Evolutionary conservation across 2,888 invertebrate genomes (phyloP).

Genomic region (Caenorhabditis japonica): DNA sequence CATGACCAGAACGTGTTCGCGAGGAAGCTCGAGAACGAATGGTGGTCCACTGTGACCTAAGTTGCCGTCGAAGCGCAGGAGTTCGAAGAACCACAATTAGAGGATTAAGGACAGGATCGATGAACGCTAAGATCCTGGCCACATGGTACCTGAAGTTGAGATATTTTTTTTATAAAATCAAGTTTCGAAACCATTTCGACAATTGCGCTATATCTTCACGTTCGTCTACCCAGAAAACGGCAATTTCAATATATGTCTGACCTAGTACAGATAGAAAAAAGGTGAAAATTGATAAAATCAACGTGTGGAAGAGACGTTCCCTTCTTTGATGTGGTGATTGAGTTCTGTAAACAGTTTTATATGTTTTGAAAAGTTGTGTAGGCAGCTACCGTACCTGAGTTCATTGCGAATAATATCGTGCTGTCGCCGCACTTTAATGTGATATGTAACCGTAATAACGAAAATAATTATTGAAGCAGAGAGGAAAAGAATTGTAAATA

Average conservation of each 20-base stretch:
- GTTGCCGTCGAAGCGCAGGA: constrained; percentile 69
- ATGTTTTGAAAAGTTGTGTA: background rate
- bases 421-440: constrained; percentile 69
- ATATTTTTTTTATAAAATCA: too few relatives aligned
- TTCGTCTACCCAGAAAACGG: constrained; percentile 76
- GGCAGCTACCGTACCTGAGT: constrained; percentile 46
- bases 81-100: constrained; percentile 74
- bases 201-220: constrained; percentile 60
- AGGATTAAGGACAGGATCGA: constrained; percentile 75
- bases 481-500: constrained; percentile 74
- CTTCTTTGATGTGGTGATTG: constrained; percentile 73
- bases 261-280: constrained; percentile 72
- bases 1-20: constrained; percentile 41
- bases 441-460: constrained; percentile 72
- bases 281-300: constrained; percentile 72
- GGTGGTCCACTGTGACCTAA: constrained; percentile 61
- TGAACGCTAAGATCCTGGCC: constrained; percentile 72
- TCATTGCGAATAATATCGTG: constrained; percentile 69
- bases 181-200: constrained; percentile 60
- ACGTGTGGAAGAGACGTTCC: constrained; percentile 75
- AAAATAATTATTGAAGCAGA: constrained; percentile 72
- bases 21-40: constrained; percentile 57
- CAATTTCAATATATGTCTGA: constrained; percentile 75
- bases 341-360: constrained; percentile 55
- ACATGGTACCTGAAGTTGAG: constrained; percentile 65